Evolutionary conservation across 2,888 invertebrate genomes (phyloP), one percentile per base, ranked within the genome.

Genomic region (Plusia festucae): DNA sequence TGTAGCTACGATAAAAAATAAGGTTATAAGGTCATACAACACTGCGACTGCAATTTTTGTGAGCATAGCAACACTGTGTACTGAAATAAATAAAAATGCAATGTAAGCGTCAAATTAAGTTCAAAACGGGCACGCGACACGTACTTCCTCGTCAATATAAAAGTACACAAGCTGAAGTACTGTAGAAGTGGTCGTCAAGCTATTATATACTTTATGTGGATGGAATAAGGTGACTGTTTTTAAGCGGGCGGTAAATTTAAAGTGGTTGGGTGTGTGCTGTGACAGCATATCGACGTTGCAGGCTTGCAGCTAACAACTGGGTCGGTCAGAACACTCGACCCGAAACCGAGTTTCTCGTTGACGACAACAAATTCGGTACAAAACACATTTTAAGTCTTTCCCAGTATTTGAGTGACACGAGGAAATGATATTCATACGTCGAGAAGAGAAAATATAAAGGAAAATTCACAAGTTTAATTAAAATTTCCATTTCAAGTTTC

Each of bases 281-380:
- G 84, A 86, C 87, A 88, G 86, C 85, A 84, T 88, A 90, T 91
- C 88, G 91, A 90, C 88, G 84, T 85, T 81, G 84, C 73, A 73
- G 76, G 62, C 59, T 76, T 71, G 67, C 83, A 79, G 82, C 82
- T 82, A 65, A 82, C 86, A 91, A 90, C 90, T 92, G 83, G 91
- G 92, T 92, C 92, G 92, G 88, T 86, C 85, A 82, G 78, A 79
- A 81, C 86, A 88, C 92, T 92, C 90, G 90, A 91, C 90, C 89
- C 83, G 76, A 85, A 87, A 88, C 84, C 81, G 75, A 79, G 74
- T 76, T 82, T 82, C 82, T 79, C 81, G 82, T 82, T 81, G 69
- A 67, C 63, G 81, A 81, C 85, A 74, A 77, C 82, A 81, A 84
- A 85, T 85, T 86, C 79, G 69, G 80, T 77, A 68, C 79, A 80